Base-by-base conservation (phyloP, 2,888 invertebrate genomes). In the Apamea crenata region DNA sequence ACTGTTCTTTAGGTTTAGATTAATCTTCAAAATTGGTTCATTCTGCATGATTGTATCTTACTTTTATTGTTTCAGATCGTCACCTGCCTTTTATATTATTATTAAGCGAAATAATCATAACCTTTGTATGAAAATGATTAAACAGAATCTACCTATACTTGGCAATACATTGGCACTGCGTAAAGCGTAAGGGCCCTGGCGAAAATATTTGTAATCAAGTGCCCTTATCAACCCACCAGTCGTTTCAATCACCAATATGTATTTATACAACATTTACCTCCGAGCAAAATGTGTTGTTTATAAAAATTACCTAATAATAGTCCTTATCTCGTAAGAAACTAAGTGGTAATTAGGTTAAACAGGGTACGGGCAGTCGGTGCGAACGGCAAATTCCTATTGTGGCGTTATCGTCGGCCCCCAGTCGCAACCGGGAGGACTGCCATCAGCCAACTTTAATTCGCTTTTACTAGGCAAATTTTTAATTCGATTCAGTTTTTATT, bases 321-420 rank as follows among this genome's bases (percentile, higher is more conserved):
- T 82, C 91, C 91, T 91, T 94, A 92, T 89, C 86, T 89, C 83
- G 74, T 76, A 86, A 89, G 88, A 85, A 90, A 92, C 90, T 93
- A 92, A 93, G 93, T 94, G 87, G 93, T 94, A 93, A 95, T 95
- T 95, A 93, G 93, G 91, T 93, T 93, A 93, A 91, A 91, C 89
- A 89, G 86, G 91, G 90, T 89, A 89, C 88, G 90, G 94, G 92
- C 95, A 94, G 94, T 93, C 92, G 92, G 91, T 92, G 93, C 94
- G 93, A 93, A 93, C 92, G 92, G 94, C 94, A 95, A 95, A 95
- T 93, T 95, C 94, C 95, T 91, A 95, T 96, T 96, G 96, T 96
- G 90, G 82, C 93, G 94, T 96, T 96, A 96, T 96, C 96, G 94
- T 89, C 92, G 85, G 87, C 89, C 93, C 93, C 94, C 96, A 96